phyloP scores from a whole-genome alignment of 2,797 vertebrate genomes.

The Chrysocyon brachyurus region DNA sequence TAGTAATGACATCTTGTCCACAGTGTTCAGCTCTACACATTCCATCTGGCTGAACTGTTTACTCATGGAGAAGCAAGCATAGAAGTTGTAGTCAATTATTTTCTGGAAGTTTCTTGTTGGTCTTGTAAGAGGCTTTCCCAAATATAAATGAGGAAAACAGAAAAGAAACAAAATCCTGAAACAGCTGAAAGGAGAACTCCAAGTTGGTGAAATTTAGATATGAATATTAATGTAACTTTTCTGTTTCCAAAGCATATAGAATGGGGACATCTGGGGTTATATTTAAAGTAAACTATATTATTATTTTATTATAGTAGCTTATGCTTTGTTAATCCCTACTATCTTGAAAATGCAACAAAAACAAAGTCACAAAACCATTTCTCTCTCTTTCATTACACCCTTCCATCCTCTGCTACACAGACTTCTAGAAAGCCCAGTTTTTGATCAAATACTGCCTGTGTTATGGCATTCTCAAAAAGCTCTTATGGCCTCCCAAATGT shows the following conservation, averaged over 20 bases:
- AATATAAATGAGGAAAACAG: neutral
- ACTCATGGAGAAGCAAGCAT: neutral
- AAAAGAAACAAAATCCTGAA: neutral
- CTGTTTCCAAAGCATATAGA: neutral
- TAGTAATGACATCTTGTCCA: too few relatives aligned
- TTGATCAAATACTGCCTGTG: neutral
- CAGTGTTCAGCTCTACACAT: neutral
- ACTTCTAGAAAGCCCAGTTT: neutral
- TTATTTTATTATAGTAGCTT: neutral
- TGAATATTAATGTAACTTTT: conserved; percentile 16
- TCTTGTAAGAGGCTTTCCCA: neutral
- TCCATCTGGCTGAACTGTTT: neutral
- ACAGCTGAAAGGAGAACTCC: neutral
- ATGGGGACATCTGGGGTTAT: neutral
- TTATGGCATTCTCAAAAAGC: neutral
- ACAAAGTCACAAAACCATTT: neutral
- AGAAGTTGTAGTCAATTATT: neutral
- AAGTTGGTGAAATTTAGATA: neutral
- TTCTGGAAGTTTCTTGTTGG: neutral
- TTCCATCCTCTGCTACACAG: neutral
- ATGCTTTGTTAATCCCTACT: neutral
- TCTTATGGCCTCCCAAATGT: neutral
- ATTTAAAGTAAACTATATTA: neutral
- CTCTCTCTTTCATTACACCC: neutral
- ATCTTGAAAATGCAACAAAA: neutral